phyloP scores from a whole-genome alignment of 2,888 invertebrate species.

The Ypsolopha scabrella region DNA sequence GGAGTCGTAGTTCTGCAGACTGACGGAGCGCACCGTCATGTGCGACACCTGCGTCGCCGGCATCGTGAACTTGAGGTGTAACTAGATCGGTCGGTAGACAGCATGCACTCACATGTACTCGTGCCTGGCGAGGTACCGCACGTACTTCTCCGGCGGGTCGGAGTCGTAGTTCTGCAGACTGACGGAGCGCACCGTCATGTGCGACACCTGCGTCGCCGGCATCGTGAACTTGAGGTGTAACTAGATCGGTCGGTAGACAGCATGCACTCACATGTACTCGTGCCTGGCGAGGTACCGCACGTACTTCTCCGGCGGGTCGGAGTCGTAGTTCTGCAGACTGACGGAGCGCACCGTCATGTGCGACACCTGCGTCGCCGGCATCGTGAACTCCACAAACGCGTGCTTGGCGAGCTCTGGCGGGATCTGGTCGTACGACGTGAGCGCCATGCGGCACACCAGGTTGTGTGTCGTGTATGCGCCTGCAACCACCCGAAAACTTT shows the following conservation, averaged over 20 bases:
- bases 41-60: no score
- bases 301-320: conserved; percentile 97
- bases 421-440: conserved; percentile 97
- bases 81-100: no score
- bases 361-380: conserved; percentile 96
- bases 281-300: conserved; percentile 96
- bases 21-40: no score
- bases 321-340: conserved; percentile 86
- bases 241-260: not conserved
- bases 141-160: no score
- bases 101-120: no score
- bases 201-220: no score
- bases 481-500: conserved; percentile 29
- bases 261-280: conserved; percentile 82
- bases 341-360: conserved; percentile 97
- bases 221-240: conserved; percentile 47
- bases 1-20: no score
- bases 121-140: no score
- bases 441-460: conserved; percentile 92
- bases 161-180: no score
- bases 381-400: conserved; percentile 96
- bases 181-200: no score
- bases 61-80: no score
- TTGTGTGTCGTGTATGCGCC: conserved; percentile 98
- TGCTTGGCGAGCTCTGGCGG: conserved; percentile 92